Percentiles rank a stretch among this genome's conserved stretches.
Evolutionary conservation across 2,888 invertebrate species (phyloP).

Genomic region (Sinelater perroti): DNA sequence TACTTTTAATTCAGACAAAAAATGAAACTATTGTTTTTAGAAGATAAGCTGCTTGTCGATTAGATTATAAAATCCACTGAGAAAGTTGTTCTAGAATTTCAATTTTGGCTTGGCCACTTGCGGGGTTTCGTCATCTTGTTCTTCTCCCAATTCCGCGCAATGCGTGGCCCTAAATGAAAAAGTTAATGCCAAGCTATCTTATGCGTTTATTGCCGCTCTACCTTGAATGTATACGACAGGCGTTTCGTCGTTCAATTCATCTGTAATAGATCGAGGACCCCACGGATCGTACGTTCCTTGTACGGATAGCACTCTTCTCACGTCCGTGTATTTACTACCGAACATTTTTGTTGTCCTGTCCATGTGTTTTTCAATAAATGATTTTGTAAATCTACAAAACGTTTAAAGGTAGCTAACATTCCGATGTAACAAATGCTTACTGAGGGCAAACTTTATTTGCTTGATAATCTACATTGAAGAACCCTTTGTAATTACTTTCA

Average conservation of each 20-base stretch:
- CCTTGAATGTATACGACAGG: constrained; percentile 13
- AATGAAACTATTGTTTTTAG: too few species aligned
- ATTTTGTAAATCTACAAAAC: too few species aligned
- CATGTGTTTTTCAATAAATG: not conserved
- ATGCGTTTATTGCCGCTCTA: too few species aligned
- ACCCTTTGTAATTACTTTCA: not conserved
- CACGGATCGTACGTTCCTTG: constrained; percentile 24
- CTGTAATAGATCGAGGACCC: not conserved
- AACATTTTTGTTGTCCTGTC: not conserved
- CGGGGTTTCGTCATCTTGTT: constrained; percentile 12
- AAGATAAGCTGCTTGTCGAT: too few species aligned
- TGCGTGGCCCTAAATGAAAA: too few species aligned
- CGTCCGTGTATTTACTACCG: constrained; percentile 10
- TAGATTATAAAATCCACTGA: constrained; percentile 2
- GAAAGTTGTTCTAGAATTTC: constrained; percentile 2
- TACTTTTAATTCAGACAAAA: too few species aligned
- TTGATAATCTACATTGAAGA: too few species aligned
- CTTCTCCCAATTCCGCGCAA: constrained; percentile 13
- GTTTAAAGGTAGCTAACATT: too few species aligned
- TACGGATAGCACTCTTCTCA: constrained; percentile 16
- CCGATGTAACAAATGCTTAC: too few species aligned
- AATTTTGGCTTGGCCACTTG: constrained; percentile 6
- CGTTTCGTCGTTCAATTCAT: constrained; percentile 15
- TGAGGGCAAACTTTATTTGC: too few species aligned
- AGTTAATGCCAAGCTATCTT: too few species aligned